Evolutionary conservation across 2,113 vertebrate species (phyloP).

Genomic region (Leptocoma aspasia): DNA sequence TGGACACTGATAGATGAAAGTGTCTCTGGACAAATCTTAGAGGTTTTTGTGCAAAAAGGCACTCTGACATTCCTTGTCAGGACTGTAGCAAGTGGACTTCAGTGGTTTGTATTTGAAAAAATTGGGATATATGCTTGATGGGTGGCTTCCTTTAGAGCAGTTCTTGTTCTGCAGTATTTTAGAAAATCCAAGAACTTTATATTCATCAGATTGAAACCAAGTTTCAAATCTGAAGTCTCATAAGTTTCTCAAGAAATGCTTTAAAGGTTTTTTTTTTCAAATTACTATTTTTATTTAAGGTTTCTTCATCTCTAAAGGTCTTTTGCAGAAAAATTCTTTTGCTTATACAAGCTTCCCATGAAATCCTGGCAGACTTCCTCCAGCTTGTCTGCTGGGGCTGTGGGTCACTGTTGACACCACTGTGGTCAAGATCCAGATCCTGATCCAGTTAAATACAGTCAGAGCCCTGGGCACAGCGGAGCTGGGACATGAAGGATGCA

Average conservation of each 20-base stretch:
- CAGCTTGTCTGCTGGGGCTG: not conserved
- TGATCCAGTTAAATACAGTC: not conserved
- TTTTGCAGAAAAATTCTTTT: not conserved
- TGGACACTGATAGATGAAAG: not conserved
- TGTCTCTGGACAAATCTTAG: not conserved
- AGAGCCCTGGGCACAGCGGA: not conserved
- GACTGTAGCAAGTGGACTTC: not conserved
- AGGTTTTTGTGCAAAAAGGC: not conserved
- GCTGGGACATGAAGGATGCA: not conserved
- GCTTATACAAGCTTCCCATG: not conserved
- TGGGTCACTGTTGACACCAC: not conserved
- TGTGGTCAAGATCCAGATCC: not conserved
- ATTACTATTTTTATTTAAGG: not conserved
- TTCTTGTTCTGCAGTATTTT: not conserved
- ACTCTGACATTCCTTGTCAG: not conserved
- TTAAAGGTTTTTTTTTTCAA: not conserved
- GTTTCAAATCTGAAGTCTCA: not conserved
- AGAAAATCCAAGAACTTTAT: not conserved
- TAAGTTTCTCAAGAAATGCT: not conserved
- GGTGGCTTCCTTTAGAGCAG: not conserved
- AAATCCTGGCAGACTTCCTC: not conserved
- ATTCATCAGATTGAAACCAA: not conserved
- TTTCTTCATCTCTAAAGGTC: not conserved
- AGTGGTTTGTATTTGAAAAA: not conserved
- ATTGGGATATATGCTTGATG: not conserved